phyloP scores from a whole-genome alignment of 1,140 invertebrate species.

The Diabrotica virgifera region DNA sequence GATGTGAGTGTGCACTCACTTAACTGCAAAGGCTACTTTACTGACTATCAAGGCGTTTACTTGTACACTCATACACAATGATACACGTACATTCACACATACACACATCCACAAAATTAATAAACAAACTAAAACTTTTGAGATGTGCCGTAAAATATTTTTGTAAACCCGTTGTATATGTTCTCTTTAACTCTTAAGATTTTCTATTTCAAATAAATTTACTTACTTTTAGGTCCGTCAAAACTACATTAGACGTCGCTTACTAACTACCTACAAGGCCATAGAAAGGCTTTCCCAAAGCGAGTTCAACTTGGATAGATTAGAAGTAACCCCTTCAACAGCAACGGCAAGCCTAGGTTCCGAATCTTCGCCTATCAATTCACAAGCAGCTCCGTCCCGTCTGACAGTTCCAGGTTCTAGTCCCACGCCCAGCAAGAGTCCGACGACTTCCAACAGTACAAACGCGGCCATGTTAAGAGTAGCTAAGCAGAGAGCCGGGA shows the following conservation, averaged over 20 bases:
- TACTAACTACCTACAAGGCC: constrained; percentile 78
- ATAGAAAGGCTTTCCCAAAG: constrained; percentile 77
- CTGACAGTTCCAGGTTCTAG: constrained; percentile 55
- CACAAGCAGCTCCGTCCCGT: constrained; percentile 47
- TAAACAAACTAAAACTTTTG: no score
- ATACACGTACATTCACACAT: no score
- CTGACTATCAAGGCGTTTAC: no score
- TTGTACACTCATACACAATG: no score
- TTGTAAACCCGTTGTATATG: no score
- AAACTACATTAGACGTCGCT: constrained; percentile 68
- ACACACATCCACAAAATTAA: no score
- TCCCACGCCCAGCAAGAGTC: constrained; percentile 43
- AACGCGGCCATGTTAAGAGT: constrained; percentile 46
- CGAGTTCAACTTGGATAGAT: constrained; percentile 74
- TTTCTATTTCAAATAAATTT: no score
- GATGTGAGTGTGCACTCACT: no score
- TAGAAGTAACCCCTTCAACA: constrained; percentile 60
- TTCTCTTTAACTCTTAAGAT: no score
- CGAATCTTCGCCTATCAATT: constrained; percentile 15
- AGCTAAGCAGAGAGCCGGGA: constrained; percentile 51
- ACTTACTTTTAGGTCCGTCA: constrained; percentile 58
- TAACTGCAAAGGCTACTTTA: no score
- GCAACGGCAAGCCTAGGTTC: constrained; percentile 49
- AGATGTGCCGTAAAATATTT: no score
- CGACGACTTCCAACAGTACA: constrained; percentile 38